Base-by-base conservation (phyloP, 2,888 invertebrate species). In the Autographa gamma region DNA sequence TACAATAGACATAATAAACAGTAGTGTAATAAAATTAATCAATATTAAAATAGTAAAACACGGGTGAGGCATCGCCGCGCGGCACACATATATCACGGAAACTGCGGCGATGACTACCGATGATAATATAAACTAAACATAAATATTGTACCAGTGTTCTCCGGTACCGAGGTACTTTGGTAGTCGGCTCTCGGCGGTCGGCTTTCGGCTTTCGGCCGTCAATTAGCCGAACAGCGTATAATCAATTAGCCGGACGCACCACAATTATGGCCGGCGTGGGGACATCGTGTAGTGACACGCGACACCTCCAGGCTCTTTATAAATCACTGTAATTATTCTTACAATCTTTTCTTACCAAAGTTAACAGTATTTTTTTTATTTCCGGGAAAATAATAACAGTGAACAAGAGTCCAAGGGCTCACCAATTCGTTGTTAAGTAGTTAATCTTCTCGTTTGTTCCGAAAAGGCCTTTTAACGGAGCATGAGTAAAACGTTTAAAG, bases 191-290 rank as follows among this genome's bases (percentile, higher is more conserved):
- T 48, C n/a, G 16, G 14, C 43, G 16, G 43, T 16, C 5, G 41
- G 41, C 43, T 16, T 14, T 43, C 43, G 43, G 56, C 25, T 13
- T 11, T 25, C 60, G 9, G 74, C 63, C 32, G 62, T 74, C 68
- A 81, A 77, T 75, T 64, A 48, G 48, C 48, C 48, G 54, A 62
- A 48, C 60, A 60, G 31, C 25, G 38, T 19, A 60, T 64, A 52
- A 75, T 74, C 78, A 74, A 74, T 76, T 71, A 70, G 70, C 54
- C 11, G 11, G 14, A 58, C 78, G 76, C 69, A 69, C 71, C 67
- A 69, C 74, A 73, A 69, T 68, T 73, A 84, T 74, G 71, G 66
- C 68, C 71, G 68, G 48, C 63, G 69, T 41, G 60, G 43, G 32
- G 63, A 25, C 61, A 69, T 5, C 48, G 6, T 48, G 48, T 48